Evolutionary conservation across 2,797 vertebrate genomes (phyloP), one percentile per base, ranked within the genome.

Genomic region (Takifugu rubripes): DNA sequence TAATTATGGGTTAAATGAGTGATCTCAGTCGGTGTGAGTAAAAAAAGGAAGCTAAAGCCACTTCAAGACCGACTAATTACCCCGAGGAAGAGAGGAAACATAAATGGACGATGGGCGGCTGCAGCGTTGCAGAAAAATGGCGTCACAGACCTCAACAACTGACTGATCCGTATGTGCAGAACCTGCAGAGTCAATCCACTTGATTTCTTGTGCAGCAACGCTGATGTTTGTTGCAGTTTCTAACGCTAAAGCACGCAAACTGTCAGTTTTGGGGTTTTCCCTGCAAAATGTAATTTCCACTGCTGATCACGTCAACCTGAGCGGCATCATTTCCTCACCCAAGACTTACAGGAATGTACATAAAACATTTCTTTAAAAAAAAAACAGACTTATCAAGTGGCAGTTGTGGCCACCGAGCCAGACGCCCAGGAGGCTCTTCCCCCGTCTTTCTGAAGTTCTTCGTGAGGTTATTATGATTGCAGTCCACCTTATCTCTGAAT

Each of bases 51-150:
- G 72, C 69, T 48, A 86, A 84, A 89, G 85, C 87, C 87, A 91
- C 88, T 90, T 90, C 89, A 91, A 91, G 84, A 85, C 66, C 54
- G 44, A 64, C 81, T 87, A 86, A 90, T 87, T 89, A 87, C 85
- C 82, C 83, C 68, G 61, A 90, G 88, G 85, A 91, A 87, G 75
- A 83, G 84, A 84, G 82, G 82, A 85, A 87, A 78, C 85, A 86
- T 83, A 84, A 88, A 86, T 83, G 82, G 81, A 72, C 75, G 62
- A 78, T 78, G 84, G 79, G 82, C 48, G 73, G 82, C 85, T 84
- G 65, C 84, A 87, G 84, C 66, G 86, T 81, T 86, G 61, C 79
- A 81, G 84, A 77, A 70, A 77, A 84, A 79, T 33, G 74, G 74
- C 80, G 73, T 75, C 76, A 66, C 68, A 74, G 58, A 84, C 81